Evolutionary conservation across 2,797 vertebrate genomes (phyloP), one percentile per base, ranked within the genome.

Genomic region (Microchirus variegatus): DNA sequence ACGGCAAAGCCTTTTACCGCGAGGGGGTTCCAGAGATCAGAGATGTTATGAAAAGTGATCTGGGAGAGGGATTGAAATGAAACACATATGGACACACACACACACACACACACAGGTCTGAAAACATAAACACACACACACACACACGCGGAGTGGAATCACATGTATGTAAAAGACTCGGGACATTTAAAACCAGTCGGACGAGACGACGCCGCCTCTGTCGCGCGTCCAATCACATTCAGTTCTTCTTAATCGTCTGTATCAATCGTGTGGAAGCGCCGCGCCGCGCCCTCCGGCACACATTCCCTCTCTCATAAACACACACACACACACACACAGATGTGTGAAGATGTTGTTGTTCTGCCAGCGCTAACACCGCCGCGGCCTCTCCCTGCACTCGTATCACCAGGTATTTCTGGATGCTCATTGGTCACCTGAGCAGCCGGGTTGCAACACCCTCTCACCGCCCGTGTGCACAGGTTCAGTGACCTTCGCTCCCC

Each of bases 371-470:
- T 10, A 54, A 45, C 18, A 1, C 9, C 5, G n/a, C 22, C 22
- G 4, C 0, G 1, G 61, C 73, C 52, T 52, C 66, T 80, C 81
- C 86, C 16, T 22, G 10, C 15, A 12, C 55, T 55, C 15, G 36
- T 55, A 61, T 82, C 75, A 52, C 54, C 87, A 75, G 85, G 66
- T 82, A 77, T 75, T 58, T 51, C 78, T 74, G 55, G 18, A 41
- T 75, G 63, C 75, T 73, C 60, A 89, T 90, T 91, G 90, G 85
- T 59, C 73, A 67, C 55, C 80, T 64, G 59, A 22, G 49, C 52
- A 22, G 48, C 13, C 15, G 19, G 36, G 37, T 51, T 69, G 78
- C 59, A 38, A 78, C 86, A 75, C 84, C 81, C 67, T 63, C 77
- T 10, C n/a, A n/a, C n/a, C n/a, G n/a, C n/a, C n/a, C n/a, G n/a